A percentile compares a stretch with the other conserved stretches of the same genome.
Conservation (phyloP, 2,113 vertebrate genomes). For the Promerops cafer region DNA sequence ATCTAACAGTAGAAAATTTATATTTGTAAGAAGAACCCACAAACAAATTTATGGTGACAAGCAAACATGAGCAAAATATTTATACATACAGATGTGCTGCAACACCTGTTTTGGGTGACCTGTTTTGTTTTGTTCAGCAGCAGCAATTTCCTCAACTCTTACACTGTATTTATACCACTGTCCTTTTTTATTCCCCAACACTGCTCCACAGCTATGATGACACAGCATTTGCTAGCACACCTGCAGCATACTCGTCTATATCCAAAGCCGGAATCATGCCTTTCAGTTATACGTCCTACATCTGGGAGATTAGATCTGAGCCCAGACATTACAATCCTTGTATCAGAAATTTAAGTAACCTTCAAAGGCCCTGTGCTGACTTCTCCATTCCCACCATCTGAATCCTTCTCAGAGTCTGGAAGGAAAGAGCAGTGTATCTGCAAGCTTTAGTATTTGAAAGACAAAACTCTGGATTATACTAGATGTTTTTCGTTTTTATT, state of each 20-base stretch:
- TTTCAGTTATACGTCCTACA: neutral
- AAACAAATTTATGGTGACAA: neutral
- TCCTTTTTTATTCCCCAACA: neutral
- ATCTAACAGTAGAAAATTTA: neutral
- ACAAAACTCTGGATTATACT: neutral
- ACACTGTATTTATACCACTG: neutral
- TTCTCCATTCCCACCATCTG: neutral
- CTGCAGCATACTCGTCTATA: neutral
- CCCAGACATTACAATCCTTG: neutral
- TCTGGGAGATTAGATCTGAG: neutral
- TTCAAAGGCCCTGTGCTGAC: neutral
- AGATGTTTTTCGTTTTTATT: neutral
- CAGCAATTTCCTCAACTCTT: neutral
- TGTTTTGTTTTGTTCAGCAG: neutral
- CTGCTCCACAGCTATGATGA: neutral
- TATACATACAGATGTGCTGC: neutral
- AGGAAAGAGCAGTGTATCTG: neutral
- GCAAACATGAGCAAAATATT: neutral
- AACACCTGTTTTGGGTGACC: neutral
- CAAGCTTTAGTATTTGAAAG: neutral
- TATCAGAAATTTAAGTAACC: neutral
- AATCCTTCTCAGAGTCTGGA: neutral
- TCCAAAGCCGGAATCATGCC: neutral
- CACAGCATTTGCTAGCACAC: neutral
- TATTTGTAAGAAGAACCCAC: neutral